Percentiles rank a stretch among this genome's conserved stretches.
Conservation (phyloP, 64 coral and sea anemone species). For the Montipora efflorescens region DNA sequence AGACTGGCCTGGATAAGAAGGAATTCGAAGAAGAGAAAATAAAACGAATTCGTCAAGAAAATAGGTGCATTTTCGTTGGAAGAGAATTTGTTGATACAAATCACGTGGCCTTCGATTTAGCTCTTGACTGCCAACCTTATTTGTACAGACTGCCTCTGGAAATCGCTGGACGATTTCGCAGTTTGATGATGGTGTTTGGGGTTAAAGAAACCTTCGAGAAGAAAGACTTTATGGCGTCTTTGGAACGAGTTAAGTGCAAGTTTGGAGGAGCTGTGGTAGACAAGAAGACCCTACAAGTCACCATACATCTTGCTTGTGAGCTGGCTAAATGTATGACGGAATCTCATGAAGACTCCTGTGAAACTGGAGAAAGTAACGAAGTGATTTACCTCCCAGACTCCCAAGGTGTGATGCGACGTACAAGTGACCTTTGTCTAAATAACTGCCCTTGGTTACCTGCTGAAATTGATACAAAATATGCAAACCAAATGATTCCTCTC, state of each 20-base stretch:
- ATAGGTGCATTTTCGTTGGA: neutral
- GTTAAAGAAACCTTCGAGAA: conserved; percentile 53
- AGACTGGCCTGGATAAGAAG: neutral
- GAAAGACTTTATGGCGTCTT: conserved; percentile 18
- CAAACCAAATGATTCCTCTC: conserved; percentile 34
- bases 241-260: conserved; percentile 12
- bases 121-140: conserved; percentile 44
- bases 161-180: conserved; percentile 16
- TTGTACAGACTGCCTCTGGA: conserved; percentile 27
- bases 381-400: conserved; percentile 73
- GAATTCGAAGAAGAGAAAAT: neutral
- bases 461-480: conserved; percentile 55
- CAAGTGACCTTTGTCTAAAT: conserved; percentile 60
- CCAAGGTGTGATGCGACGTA: conserved; percentile 16
- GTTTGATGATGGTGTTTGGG: conserved; percentile 65
- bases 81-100: conserved; percentile 23
- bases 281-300: conserved; percentile 4
- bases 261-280: conserved; percentile 5
- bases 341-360: neutral
- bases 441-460: conserved; percentile 77
- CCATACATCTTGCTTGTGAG: conserved; percentile 21
- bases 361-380: neutral
- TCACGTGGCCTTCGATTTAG: conserved; percentile 58
- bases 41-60: neutral
- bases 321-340: conserved; percentile 15